Base-by-base conservation (phyloP, 1,140 invertebrate species). In the Caerostris extrusa region DNA sequence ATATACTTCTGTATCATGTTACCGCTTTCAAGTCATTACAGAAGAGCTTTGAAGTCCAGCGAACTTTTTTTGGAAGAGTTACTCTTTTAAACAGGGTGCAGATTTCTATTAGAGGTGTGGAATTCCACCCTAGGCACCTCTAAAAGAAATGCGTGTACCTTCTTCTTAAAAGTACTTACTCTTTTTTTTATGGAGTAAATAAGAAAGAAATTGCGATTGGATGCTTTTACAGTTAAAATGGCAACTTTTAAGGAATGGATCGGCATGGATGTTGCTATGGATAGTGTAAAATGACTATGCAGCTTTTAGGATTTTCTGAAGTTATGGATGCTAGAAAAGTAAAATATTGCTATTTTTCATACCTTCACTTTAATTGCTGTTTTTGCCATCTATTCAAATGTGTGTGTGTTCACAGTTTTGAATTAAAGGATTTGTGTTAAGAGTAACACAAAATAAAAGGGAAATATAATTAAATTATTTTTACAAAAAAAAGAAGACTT, bases 1-100 rank as follows among this genome's bases (percentile, higher is more conserved):
- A 77, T 77, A 53, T 77, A 12, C 53, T 77, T 5, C 53, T 77
- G 71, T 77, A 77, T 77, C 50, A 19, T 77, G n/a, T 77, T 77
- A 77, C 50, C 12, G 8, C 34, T 77, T 77, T 77, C 19, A 77
- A 77, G 53, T 77, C 71, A 53, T 53, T 77, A 53, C 50, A 53
- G 34, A 50, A 10, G 50, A 7, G 71, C 34, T 77, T 77, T 77
- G 71, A 14, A 77, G 71, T 12, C 34, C 4, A 14, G 8, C 8
- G 53, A 77, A 77, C 19, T 53, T 77, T 77, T 53, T 77, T 77
- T 4, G 12, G 2, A 12, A 50, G 34, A 77, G 5, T 64, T 64
- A 14, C 61, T 64, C 17, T 64, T 61, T 10, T 64, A 71, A 10
- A 53, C 10, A 53, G 2, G 0, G 19, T 5, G 71, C 8, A 34